A percentile compares a stretch with the other conserved stretches of the same genome.
phyloP scores from a whole-genome alignment of 2,888 invertebrate genomes.

The Andrena bicolor region DNA sequence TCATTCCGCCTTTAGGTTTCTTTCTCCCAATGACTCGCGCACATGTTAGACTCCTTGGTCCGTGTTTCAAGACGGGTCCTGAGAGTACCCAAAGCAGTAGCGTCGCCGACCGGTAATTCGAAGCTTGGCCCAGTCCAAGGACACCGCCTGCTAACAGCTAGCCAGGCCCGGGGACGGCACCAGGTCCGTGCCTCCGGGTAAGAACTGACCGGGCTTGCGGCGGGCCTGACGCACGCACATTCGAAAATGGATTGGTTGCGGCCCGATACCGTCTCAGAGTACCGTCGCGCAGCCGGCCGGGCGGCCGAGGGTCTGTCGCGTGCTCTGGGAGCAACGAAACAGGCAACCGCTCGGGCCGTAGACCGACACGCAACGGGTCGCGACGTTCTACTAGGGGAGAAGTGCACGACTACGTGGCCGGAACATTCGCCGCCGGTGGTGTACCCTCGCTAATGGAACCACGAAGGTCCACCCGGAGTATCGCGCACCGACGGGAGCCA shows the following conservation, averaged over 20 bases:
- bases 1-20: slow-evolving; percentile 89
- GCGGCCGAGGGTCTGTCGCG: slow-evolving; percentile 4
- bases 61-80: slow-evolving; percentile 88
- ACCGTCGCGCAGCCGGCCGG: slow-evolving; percentile 6
- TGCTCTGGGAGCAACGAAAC: neutral
- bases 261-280: neutral
- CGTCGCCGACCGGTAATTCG: too few relatives aligned
- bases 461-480: too few relatives aligned
- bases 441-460: too few relatives aligned
- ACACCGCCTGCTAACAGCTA: too few relatives aligned
- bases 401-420: too few relatives aligned
- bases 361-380: too few relatives aligned
- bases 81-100: too few relatives aligned
- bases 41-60: slow-evolving; percentile 91
- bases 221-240: neutral
- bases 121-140: too few relatives aligned
- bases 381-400: too few relatives aligned
- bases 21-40: slow-evolving; percentile 78
- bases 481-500: too few relatives aligned
- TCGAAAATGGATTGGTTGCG: slow-evolving; percentile 7
- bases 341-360: neutral
- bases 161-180: too few relatives aligned
- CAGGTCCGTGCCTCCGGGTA: slow-evolving; percentile 85
- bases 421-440: too few relatives aligned
- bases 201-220: neutral